Percentiles rank a stretch among this genome's conserved stretches.
phyloP scores from a whole-genome alignment of 2,888 invertebrate species.

The Tachystola acroxantha region DNA sequence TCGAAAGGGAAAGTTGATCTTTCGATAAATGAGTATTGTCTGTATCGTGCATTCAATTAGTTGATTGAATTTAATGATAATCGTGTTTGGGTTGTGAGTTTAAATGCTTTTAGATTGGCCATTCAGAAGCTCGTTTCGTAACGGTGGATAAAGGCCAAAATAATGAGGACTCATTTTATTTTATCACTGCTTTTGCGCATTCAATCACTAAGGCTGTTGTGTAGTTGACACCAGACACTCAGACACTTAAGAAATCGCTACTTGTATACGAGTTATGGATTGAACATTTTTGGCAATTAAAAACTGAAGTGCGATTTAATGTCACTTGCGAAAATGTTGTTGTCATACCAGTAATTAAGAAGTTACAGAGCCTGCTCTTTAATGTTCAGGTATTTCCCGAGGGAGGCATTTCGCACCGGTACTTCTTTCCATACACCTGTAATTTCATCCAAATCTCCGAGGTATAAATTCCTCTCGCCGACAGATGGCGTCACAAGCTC shows the following conservation, averaged over 20 bases:
- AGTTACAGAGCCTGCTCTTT: too few relatives aligned
- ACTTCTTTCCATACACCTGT: too few relatives aligned
- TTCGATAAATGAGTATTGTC: slow-evolving; percentile 23
- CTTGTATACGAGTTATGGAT: background rate
- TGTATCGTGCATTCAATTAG: slow-evolving; percentile 26
- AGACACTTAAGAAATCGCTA: slow-evolving; percentile 1
- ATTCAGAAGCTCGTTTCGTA: slow-evolving; percentile 18
- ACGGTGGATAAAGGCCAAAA: slow-evolving; percentile 5
- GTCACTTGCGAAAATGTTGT: too few relatives aligned
- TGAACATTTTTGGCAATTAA: background rate
- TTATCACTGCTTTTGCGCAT: slow-evolving; percentile 2
- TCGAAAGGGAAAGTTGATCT: slow-evolving; percentile 16
- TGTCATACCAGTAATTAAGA: too few relatives aligned
- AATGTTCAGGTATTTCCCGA: too few relatives aligned
- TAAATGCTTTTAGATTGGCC: slow-evolving; percentile 15
- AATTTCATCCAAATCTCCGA: too few relatives aligned
- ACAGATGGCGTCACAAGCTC: slow-evolving; percentile 12
- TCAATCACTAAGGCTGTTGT: slow-evolving; percentile 1
- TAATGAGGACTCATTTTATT: slow-evolving; percentile 14
- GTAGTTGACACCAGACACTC: slow-evolving; percentile 3
- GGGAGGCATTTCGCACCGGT: too few relatives aligned
- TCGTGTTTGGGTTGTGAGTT: slow-evolving; percentile 13
- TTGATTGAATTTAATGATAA: slow-evolving; percentile 19
- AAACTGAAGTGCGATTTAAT: too few relatives aligned
- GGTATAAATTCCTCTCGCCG: background rate